phyloP scores from a whole-genome alignment of 2,888 invertebrate genomes.

The Trachelus tabidus region DNA sequence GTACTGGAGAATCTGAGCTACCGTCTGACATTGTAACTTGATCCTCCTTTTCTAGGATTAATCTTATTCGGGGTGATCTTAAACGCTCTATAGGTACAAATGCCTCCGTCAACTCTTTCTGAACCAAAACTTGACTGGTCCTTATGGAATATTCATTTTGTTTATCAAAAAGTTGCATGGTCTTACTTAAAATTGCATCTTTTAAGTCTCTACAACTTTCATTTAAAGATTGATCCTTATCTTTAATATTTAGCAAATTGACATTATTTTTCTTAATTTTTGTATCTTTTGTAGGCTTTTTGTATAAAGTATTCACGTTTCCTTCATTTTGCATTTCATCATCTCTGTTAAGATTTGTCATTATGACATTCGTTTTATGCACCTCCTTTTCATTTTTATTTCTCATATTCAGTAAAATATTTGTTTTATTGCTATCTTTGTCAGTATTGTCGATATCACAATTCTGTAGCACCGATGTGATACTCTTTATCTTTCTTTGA shows the following conservation, averaged over 20 bases:
- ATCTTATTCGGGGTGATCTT: slow-evolving; percentile 22
- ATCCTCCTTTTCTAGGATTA: slow-evolving; percentile 26
- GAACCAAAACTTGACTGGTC: slow-evolving; percentile 31
- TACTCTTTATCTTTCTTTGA: not conserved
- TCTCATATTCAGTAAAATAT: not conserved
- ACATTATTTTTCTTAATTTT: too few species aligned
- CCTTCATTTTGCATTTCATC: not conserved
- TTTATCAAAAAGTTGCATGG: slow-evolving; percentile 44
- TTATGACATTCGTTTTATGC: not conserved
- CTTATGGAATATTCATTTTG: slow-evolving; percentile 38
- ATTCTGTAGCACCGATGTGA: not conserved
- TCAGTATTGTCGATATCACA: not conserved
- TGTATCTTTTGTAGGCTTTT: too few species aligned
- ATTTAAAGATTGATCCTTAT: slow-evolving; percentile 35
- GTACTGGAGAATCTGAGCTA: slow-evolving; percentile 22
- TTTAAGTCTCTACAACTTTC: slow-evolving; percentile 40
- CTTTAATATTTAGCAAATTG: slow-evolving; percentile 21
- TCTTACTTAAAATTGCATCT: slow-evolving; percentile 48
- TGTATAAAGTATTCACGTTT: not conserved
- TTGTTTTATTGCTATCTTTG: not conserved
- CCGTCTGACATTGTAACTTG: slow-evolving; percentile 28
- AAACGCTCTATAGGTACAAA: slow-evolving; percentile 7
- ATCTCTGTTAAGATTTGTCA: not conserved
- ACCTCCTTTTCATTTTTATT: not conserved
- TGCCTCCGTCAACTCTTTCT: slow-evolving; percentile 9